Conservation (phyloP, 2,888 invertebrate species). For the Venustoraphidia nigricollis region DNA sequence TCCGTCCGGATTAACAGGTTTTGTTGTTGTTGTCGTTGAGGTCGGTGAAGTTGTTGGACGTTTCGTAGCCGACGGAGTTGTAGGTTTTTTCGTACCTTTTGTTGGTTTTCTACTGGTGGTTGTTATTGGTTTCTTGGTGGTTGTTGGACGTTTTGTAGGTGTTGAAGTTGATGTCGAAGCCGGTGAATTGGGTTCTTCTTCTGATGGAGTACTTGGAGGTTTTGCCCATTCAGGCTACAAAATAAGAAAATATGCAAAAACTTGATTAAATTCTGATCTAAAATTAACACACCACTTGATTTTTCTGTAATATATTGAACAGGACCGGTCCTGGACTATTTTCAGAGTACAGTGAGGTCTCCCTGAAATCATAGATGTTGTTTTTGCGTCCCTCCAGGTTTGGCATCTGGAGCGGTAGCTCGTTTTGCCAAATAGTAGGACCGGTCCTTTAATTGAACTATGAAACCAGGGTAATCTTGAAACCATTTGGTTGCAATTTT, state of each 20-base stretch:
- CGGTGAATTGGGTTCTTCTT: constrained; percentile 18
- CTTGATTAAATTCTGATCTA: too few relatives aligned
- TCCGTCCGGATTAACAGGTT: neutral
- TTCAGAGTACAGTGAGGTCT: too few relatives aligned
- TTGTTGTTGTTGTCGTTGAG: constrained; percentile 10
- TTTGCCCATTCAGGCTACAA: constrained; percentile 66
- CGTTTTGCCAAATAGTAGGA: too few relatives aligned
- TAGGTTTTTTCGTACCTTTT: constrained; percentile 10
- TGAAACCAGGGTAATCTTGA: too few relatives aligned
- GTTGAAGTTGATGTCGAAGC: constrained; percentile 15
- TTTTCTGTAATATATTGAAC: too few relatives aligned
- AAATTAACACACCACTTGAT: too few relatives aligned
- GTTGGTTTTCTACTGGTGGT: constrained; percentile 10
- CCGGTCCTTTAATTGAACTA: too few relatives aligned
- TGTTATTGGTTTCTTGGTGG: constrained; percentile 7
- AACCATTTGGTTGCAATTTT: too few relatives aligned
- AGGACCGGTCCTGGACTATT: too few relatives aligned
- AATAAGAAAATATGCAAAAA: neutral
- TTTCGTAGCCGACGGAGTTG: constrained; percentile 9
- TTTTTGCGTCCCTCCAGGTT: too few relatives aligned
- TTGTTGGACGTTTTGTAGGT: constrained; percentile 19
- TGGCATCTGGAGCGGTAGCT: too few relatives aligned
- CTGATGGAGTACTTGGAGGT: constrained; percentile 52
- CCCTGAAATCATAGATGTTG: too few relatives aligned
- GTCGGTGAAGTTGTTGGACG: constrained; percentile 9